Evolutionary conservation across 2,888 invertebrate genomes (phyloP).

Genomic region (Lasioglossum oenotherae): DNA sequence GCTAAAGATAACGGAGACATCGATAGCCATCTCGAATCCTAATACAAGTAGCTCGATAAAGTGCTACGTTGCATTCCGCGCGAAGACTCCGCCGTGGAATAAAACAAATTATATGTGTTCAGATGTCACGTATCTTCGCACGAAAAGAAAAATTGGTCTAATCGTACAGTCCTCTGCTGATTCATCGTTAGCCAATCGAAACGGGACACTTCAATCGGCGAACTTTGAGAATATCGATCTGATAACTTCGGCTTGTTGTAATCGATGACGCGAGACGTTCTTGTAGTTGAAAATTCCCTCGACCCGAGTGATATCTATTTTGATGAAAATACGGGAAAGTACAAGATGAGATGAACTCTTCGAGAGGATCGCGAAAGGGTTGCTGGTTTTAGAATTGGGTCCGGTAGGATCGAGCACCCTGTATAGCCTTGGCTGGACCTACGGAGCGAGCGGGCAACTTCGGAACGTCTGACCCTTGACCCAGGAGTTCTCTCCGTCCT

Average conservation of each 20-base stretch:
- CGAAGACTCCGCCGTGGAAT: not conserved
- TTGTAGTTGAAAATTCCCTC: no score
- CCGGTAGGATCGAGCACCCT: conserved; percentile 53
- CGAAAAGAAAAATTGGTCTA: not conserved
- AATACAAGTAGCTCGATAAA: not conserved
- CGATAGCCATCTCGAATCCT: not conserved
- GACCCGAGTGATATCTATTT: no score
- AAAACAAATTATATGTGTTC: not conserved
- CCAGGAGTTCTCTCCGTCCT: conserved; percentile 78
- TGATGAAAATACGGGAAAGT: no score
- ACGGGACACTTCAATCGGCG: not conserved
- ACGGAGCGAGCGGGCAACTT: conserved; percentile 78
- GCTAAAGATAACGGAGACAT: not conserved
- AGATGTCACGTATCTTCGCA: not conserved
- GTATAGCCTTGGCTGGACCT: conserved; percentile 74
- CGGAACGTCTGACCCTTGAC: conserved; percentile 81
- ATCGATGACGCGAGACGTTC: no score
- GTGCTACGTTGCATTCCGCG: not conserved
- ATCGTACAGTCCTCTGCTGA: no score
- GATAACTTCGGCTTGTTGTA: no score
- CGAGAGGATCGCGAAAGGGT: not conserved
- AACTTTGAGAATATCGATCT: no score
- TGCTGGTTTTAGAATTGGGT: not conserved
- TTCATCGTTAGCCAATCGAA: not conserved
- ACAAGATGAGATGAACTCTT: not conserved